Conservation (phyloP, 2,797 vertebrate species). For the Saxicola maurus region DNA sequence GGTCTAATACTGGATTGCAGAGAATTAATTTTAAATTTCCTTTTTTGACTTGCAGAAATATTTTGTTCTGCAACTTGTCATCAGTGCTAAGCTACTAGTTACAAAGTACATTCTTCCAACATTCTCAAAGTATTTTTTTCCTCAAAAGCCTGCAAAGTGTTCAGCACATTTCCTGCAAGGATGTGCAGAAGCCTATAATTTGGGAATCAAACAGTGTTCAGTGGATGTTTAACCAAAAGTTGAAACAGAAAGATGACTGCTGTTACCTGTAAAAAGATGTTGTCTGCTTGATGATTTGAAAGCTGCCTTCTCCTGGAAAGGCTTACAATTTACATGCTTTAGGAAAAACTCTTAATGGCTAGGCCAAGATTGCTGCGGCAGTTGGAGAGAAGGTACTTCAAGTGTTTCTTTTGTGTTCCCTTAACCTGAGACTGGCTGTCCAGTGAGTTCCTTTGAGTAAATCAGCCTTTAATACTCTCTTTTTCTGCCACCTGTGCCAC, state of each 20-base stretch:
- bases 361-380: neutral
- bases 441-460: neutral
- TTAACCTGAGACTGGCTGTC: neutral
- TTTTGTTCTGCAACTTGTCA: neutral
- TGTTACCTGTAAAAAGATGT: neutral
- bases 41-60: neutral
- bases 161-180: neutral
- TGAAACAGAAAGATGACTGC: neutral
- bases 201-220: neutral
- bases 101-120: neutral
- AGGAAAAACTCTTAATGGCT: neutral
- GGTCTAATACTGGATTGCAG: neutral
- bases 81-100: neutral
- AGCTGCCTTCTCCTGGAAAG: neutral
- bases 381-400: neutral
- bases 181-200: neutral
- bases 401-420: neutral
- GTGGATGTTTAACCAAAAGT: neutral
- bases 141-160: neutral
- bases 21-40: neutral
- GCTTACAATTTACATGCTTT: neutral
- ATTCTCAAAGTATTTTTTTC: neutral
- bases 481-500: rapidly evolving
- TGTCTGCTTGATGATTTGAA: neutral
- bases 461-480: neutral